These are phyloP conservation scores for Onychostoma macrolepis DNA, from an alignment of 2,113 vertebrate genomes.

Conservation along the genomic window DNA sequence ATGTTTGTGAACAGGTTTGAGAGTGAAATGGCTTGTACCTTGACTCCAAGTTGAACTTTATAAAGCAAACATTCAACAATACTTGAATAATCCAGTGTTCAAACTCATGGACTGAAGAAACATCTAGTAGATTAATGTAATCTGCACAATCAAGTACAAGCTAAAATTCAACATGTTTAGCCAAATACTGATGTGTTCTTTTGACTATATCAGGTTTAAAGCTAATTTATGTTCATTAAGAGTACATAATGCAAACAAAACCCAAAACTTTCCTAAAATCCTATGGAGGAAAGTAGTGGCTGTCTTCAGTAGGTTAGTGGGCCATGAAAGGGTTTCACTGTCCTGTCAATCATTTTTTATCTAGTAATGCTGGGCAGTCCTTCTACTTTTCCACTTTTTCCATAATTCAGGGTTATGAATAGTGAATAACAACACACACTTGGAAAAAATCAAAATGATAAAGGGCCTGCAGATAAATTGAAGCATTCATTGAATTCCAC, in stretches of 20 bases:
- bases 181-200: neutral
- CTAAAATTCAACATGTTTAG: neutral
- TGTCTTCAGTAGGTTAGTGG: constrained; percentile 10
- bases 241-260: neutral
- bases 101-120: constrained; percentile 8
- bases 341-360: constrained; percentile 8
- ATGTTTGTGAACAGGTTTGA: constrained; percentile 30
- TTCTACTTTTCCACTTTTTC: constrained; percentile 36
- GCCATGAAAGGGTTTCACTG: constrained; percentile 38
- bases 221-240: neutral
- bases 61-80: constrained; percentile 51
- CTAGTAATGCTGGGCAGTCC: neutral
- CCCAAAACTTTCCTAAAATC: neutral
- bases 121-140: neutral
- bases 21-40: neutral
- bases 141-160: neutral
- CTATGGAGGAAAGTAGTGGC: neutral
- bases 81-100: constrained; percentile 18
- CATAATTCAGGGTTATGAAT: constrained; percentile 9
- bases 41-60: constrained; percentile 39
- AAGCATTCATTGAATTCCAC: constrained; percentile 44
- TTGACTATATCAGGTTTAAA: neutral
- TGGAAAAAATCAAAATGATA: constrained; percentile 25
- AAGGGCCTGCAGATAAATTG: constrained; percentile 37
- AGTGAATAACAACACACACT: constrained; percentile 31